Evolutionary conservation across 2,797 vertebrate species (phyloP), one percentile per base, ranked within the genome.

Genomic region (Nannoperca australis): DNA sequence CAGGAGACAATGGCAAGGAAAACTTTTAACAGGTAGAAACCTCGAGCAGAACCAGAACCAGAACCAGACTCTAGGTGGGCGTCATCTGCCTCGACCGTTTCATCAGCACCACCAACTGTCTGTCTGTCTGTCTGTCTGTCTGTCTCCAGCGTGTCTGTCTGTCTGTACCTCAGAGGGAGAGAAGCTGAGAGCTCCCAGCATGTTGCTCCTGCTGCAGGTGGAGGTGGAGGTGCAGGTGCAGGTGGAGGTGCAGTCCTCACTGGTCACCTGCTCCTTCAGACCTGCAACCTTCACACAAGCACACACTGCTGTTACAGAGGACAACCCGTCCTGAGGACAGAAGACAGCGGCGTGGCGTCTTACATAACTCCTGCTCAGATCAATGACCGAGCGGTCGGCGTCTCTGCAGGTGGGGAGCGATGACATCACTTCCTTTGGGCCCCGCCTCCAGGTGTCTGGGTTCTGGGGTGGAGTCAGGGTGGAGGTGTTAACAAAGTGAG

Each of bases 91-190:
- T 27, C 24, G 24, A 27, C 24, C 24, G 24, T 27, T 27, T 27
- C 24, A 27, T 27, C 24, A 27, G 24, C 24, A 27, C 24, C 24
- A 27, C 24, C 2, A 27, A 2, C 24, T 27, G 24, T 27, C 24
- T 27, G 24, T 27, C 24, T 27, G 24, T 27, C 24, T 27, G 24
- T 27, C 24, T 27, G 24, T 27, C 24, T 27, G 24, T 10, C 47
- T 22, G 47, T 50, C 47, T 47, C 18, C 17, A 3, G 45, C 17
- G 47, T 10, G 18, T n/a, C 18, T 3, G 38, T 88, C 97, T 10
- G 8, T n/a, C 18, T 3, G 38, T 88, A 97, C 97, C 95, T 97
- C 94, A 22, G 96, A 97, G 38, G 97, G 96, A 62, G 97, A 97
- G 91, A 96, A 96, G 6, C 1, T 66, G 8, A 96, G 93, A 75